Base-by-base conservation (phyloP, 1,140 invertebrate genomes). In the Pantala flavescens region DNA sequence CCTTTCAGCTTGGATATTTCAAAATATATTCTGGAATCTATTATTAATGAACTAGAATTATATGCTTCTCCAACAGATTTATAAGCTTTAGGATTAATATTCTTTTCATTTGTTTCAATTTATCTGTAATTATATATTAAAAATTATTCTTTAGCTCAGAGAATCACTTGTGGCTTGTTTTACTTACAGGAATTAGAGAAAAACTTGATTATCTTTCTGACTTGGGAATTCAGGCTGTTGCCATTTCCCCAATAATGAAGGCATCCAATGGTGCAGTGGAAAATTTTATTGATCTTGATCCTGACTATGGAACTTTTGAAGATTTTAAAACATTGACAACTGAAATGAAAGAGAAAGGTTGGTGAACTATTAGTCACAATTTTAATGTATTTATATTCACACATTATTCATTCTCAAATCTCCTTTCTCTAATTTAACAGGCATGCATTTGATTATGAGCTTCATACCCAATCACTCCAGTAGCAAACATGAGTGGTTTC, bases 391-490 rank as follows among this genome's bases (percentile, higher is more conserved):
- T 19, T 16, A 12, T 21, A 21, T 24, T 76, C 24, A 11, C 16
- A 70, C 75, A 74, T 43, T 73, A 77, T 77, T 28, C 36, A 55
- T 74, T 11, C 55, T 74, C 14, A 63, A 74, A 43, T 23, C 77
- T 2, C 42, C 77, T 3, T 36, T 36, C 28, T 36, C 28, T 36
- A 36, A 2, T 36, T 36, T 74, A 73, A 3, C 42, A 86, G 86
- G 82, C 74, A 78, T 86, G 75, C 83, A 84, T 75, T 24, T 88
- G 3, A 81, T 88, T 28, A 76, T 88, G 77, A 86, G 88, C 77
- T 84, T 88, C 74, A 82, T 86, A 43, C 85, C 86, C 11, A 87
- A 88, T 79, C 84, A 87, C 76, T 85, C 86, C 21, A 85, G 84
- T 77, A 81, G 83, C 72, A 79, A 84, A 73, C 85, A 86, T 80